Evolutionary conservation across 2,888 invertebrate species (phyloP).

Genomic region (Drosophila koepferae): DNA sequence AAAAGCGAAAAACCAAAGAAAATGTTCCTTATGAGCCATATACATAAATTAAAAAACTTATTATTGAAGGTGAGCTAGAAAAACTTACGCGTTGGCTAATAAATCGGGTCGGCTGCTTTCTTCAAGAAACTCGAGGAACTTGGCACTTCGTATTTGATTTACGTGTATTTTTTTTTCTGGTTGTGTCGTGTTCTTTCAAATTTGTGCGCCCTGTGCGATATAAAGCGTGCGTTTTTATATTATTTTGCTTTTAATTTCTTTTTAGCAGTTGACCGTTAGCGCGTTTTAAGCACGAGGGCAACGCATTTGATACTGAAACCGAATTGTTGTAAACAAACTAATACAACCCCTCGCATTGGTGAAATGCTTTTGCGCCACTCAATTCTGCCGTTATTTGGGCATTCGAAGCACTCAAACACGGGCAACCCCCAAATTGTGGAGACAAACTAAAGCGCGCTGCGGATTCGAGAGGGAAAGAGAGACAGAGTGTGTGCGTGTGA

Average conservation of each 20-base stretch:
- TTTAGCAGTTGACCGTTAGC: conserved; percentile 55
- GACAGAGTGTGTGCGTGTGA: not conserved
- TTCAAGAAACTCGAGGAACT: conserved; percentile 14
- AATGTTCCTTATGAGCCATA: conserved; percentile 39
- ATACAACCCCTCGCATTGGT: conserved; percentile 80
- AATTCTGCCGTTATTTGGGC: conserved; percentile 65
- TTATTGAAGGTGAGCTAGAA: not conserved
- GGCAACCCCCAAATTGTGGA: conserved; percentile 69
- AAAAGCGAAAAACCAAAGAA: not conserved
- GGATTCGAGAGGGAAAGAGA: conserved; percentile 18
- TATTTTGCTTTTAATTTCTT: conserved; percentile 3
- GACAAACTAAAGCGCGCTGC: conserved; percentile 44
- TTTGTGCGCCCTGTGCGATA: conserved; percentile 39
- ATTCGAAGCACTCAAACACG: conserved; percentile 66
- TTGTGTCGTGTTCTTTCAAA: conserved; percentile 39
- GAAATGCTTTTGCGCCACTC: conserved; percentile 61
- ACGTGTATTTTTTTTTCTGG: conserved; percentile 2
- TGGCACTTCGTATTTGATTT: conserved; percentile 22
- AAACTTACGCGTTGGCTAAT: conserved; percentile 69
- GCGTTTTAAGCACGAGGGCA: conserved; percentile 71
- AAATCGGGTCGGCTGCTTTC: conserved; percentile 47
- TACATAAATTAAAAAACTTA: conserved; percentile 53
- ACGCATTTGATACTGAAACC: conserved; percentile 76
- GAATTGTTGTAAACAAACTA: conserved; percentile 80
- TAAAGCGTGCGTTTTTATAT: conserved; percentile 5